Evolutionary conservation across 2,113 vertebrate species (phyloP).

Genomic region (Ailurus styani): DNA sequence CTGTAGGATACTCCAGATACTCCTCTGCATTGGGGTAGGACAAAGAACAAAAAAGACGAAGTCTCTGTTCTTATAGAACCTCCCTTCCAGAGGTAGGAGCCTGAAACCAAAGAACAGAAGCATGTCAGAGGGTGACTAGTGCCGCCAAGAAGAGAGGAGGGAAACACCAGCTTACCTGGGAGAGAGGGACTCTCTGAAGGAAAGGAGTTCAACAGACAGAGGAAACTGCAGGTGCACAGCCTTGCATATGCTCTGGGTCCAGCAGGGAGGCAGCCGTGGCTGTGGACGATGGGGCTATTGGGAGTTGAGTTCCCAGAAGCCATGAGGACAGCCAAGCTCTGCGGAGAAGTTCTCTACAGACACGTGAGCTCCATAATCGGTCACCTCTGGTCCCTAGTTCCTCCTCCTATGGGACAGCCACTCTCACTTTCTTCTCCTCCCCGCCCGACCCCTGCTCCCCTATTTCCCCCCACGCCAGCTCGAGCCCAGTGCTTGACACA

Average conservation of each 20-base stretch:
- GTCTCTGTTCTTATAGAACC: background rate
- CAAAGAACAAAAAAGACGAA: background rate
- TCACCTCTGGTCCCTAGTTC: background rate
- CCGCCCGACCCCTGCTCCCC: background rate
- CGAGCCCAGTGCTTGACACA: background rate
- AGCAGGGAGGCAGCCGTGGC: background rate
- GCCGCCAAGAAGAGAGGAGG: background rate
- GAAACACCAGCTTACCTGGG: background rate
- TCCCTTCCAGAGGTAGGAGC: background rate
- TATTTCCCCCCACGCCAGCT: background rate
- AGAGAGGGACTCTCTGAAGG: background rate
- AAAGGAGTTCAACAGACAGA: background rate
- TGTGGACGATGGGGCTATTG: accelerated
- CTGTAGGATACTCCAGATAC: background rate
- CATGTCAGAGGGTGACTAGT: background rate
- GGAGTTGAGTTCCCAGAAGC: background rate
- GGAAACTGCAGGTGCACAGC: background rate
- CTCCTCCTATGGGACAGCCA: accelerated
- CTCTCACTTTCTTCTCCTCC: background rate
- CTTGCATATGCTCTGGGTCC: background rate
- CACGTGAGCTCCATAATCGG: background rate
- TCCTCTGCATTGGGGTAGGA: background rate
- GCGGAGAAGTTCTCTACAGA: background rate
- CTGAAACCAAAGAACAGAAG: background rate
- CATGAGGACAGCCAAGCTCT: background rate